Base-by-base conservation (phyloP, 2,888 invertebrate species). In the Acronicta alni region DNA sequence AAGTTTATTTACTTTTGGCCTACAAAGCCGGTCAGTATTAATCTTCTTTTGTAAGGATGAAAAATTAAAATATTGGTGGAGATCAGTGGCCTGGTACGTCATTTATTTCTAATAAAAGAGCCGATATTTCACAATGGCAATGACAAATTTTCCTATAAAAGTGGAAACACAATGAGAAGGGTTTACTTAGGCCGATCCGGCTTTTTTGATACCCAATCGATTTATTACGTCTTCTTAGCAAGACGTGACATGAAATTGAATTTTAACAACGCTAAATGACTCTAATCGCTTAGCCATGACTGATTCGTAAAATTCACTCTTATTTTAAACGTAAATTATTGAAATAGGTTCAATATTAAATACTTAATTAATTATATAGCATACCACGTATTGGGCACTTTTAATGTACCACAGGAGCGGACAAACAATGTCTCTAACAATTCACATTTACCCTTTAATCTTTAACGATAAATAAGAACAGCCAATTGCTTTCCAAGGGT, bases 71-170 rank as follows among this genome's bases (percentile, higher is more conserved):
- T 47, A 51, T 54, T 52, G 60, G 67, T 18, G 17, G 57, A 67
- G 61, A 59, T 67, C 70, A 66, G 1, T 68, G 55, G 47, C 42
- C 57, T 63, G 63, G 46, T 56, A 65, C 61, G 59, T 72, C 45
- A 66, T 68, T 46, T 65, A 49, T 61, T 57, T 54, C 54, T 56
- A 32, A 67, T 62, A 67, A 77, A 62, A 51, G 45, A 38, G 39
- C 49, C 54, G 38, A 57, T 59, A 62, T 67, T 63, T 60, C 42
- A 37, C 52, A 57, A 68, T 49, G 51, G 55, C 64, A 62, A 68
- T 63, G 72, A 65, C 67, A 68, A 66, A 62, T 73, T 68, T 70
- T 53, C 54, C 16, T 49, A 51, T 58, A 67, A 70, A 45, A 57
- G 18, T 37, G 15, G 42, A 17, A 18, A 18, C 43, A 71, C 59